These are phyloP conservation scores for Proctacanthus coquilletti DNA, from an alignment of 1,140 invertebrate species.

Conservation along the genomic window DNA sequence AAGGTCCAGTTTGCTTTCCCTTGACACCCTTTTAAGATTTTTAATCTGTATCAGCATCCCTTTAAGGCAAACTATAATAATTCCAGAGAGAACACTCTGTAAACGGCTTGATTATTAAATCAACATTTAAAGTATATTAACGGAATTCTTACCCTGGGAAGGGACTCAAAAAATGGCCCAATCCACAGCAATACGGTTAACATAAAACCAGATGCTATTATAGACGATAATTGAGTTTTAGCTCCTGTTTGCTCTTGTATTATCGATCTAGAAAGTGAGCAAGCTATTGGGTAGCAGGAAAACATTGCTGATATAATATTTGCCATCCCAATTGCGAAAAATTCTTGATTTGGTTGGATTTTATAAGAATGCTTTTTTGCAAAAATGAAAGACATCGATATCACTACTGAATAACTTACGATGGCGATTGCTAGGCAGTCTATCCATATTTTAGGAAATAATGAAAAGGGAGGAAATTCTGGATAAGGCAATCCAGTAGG, in stretches of 20 bases:
- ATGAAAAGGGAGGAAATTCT: constrained; percentile 31
- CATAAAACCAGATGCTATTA: constrained; percentile 52
- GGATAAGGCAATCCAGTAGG: constrained; percentile 47
- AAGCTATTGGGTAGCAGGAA: constrained; percentile 66
- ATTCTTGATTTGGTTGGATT: constrained; percentile 78
- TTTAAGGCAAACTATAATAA: constrained; percentile 83
- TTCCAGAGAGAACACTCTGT: constrained; percentile 56
- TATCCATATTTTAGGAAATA: constrained; percentile 32
- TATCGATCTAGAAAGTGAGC: constrained; percentile 64
- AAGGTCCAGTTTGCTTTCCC: constrained; percentile 65
- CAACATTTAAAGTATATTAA: background rate
- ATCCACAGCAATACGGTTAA: constrained; percentile 65
- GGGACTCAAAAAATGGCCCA: constrained; percentile 65
- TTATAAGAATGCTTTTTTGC: constrained; percentile 77
- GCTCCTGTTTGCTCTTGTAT: constrained; percentile 68
- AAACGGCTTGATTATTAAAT: constrained; percentile 2
- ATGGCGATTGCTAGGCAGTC: constrained; percentile 59
- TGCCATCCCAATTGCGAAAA: constrained; percentile 58
- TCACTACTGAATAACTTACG: constrained; percentile 77
- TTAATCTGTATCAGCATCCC: constrained; percentile 71
- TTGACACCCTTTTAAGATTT: constrained; percentile 58
- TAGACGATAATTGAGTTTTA: constrained; percentile 58
- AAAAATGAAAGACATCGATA: constrained; percentile 88
- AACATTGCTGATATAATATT: constrained; percentile 75
- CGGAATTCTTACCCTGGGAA: constrained; percentile 49